Base-by-base conservation (phyloP, 2,888 invertebrate species). In the Dryomyza anilis region DNA sequence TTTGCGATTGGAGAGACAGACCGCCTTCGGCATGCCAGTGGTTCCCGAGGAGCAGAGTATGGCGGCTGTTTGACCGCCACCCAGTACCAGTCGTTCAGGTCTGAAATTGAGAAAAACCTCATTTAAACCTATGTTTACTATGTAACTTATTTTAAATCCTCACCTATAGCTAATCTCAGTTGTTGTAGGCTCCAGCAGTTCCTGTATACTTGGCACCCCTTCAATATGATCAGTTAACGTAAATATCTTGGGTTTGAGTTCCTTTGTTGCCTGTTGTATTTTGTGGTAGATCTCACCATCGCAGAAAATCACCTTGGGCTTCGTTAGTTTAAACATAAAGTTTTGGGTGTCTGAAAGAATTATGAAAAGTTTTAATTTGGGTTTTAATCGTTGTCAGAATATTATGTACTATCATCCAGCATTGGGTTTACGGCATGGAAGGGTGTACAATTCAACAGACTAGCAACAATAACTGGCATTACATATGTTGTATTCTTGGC, bases 41-140 rank as follows among this genome's bases (percentile, higher is more conserved):
- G 79, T 77, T 3, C 80, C 80, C 2, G 78, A 79, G 0, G 80
- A 78, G 64, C 77, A 76, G 8, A 79, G 46, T 46, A 80, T 78
- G 3, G 69, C 74, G 29, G 75, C 69, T 3, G 75, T 73, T 63
- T 78, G 75, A 55, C 71, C 70, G 0, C 69, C 68, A 1, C 76
- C 74, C 43, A 30, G 3, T 0, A 30, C 21, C 14, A 63, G 23
- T 7, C 21, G n/a, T n/a, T 30, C 43, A 14, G 62, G n/a, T n/a
- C n/a, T n/a, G n/a, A n/a, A n/a, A n/a, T n/a, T n/a, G n/a, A n/a
- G n/a, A n/a, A n/a, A 48, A 12, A 48, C 8, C 12, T 21, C n/a
- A 48, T 5, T 3, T 2, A 19, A 12, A 19, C 23, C 14, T 29
- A n/a, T n/a, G n/a, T n/a, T n/a, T n/a, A n/a, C n/a, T n/a, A n/a